Evolutionary conservation across 2,797 vertebrate genomes (phyloP).

Genomic region (Enteromius mattozi): DNA sequence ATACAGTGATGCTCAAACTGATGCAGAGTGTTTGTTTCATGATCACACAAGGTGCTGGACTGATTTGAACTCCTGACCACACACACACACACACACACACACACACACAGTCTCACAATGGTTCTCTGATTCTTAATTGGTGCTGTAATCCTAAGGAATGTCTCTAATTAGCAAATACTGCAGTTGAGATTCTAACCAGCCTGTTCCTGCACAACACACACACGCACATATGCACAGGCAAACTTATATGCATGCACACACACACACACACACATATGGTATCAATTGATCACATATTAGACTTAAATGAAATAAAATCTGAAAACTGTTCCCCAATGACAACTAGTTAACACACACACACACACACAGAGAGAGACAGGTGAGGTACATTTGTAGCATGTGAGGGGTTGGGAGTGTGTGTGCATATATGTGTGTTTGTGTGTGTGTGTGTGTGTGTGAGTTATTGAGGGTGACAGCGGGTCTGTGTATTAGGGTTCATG

Average conservation of each 20-base stretch:
- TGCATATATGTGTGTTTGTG: too few relatives aligned
- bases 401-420: neutral
- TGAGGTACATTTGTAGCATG: neutral
- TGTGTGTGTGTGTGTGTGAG: constrained; percentile 76
- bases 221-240: constrained; percentile 40
- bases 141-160: constrained; percentile 83
- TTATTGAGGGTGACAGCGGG: constrained; percentile 83
- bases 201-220: constrained; percentile 45
- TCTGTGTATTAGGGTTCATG: constrained; percentile 79
- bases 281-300: too few relatives aligned
- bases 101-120: constrained; percentile 79
- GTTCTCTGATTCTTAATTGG: constrained; percentile 84
- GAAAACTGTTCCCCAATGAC: too few relatives aligned
- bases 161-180: constrained; percentile 77
- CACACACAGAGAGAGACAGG: neutral
- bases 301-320: neutral
- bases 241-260: constrained; percentile 16
- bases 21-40: constrained; percentile 5
- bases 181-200: constrained; percentile 65
- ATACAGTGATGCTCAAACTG: neutral
- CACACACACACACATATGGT: neutral
- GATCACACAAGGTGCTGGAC: constrained; percentile 29
- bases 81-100: constrained; percentile 68
- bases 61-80: constrained; percentile 43
- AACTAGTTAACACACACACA: neutral